Percentiles rank a stretch among this genome's conserved stretches.
These are phyloP conservation scores for Drosophila tristis DNA, from an alignment of 1,140 invertebrate genomes.

Conservation along the genomic window DNA sequence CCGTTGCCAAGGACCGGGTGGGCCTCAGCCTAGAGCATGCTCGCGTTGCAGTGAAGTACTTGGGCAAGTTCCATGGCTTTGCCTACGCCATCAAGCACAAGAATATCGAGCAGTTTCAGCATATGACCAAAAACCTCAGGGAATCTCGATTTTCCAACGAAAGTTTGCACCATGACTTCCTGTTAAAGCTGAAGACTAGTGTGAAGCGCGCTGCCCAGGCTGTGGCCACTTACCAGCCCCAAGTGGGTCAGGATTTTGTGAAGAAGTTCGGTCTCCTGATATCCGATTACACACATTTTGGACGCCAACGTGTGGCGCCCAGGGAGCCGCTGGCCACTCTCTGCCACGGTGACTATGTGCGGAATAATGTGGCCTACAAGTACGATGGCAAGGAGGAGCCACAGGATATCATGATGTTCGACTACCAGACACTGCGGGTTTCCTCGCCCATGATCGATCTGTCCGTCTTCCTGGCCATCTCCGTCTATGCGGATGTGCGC, in stretches of 20 bases:
- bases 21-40: conserved; percentile 58
- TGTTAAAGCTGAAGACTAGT: conserved; percentile 9
- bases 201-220: conserved; percentile 26
- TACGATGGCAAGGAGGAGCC: conserved; percentile 56
- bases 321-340: conserved; percentile 72
- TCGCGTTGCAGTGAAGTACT: conserved; percentile 54
- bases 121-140: conserved; percentile 38
- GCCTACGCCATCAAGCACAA: conserved; percentile 66
- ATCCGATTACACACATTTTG: conserved; percentile 37
- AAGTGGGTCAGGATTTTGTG: conserved; percentile 62
- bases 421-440: conserved; percentile 76
- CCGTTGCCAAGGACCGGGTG: conserved; percentile 54
- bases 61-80: conserved; percentile 76
- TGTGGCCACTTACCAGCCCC: conserved; percentile 43
- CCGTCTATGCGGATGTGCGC: conserved; percentile 62
- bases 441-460: conserved; percentile 82
- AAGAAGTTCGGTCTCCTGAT: conserved; percentile 33
- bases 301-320: conserved; percentile 53
- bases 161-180: conserved; percentile 30
- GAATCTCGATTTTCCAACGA: conserved; percentile 58
- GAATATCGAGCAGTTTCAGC: conserved; percentile 44
- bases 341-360: conserved; percentile 77
- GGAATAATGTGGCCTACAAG: conserved; percentile 80
- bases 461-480: conserved; percentile 59
- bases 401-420: conserved; percentile 78